Evolutionary conservation across 2,888 invertebrate species (phyloP), one percentile per base, ranked within the genome.

Genomic region (Coelogynopora nodosa): DNA sequence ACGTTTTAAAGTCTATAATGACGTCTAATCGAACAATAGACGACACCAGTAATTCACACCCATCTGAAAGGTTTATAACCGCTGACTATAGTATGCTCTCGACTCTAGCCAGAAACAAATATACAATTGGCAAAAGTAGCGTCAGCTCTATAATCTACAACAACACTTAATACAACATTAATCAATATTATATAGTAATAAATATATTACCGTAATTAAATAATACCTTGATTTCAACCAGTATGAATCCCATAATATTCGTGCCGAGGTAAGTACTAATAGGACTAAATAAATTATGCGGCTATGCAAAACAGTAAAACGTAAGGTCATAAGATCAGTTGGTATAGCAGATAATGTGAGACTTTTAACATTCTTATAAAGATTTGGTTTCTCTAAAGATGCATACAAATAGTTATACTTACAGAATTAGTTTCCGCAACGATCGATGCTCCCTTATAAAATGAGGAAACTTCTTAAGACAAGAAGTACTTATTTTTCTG

Each of bases 11-110:
- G n/a, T n/a, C n/a, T n/a, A n/a, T n/a, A n/a, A 23, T 26, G 74
- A 13, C 74, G 74, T 26, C 74, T 23, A 26, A 2, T 2, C 2
- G 23, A 26, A 74, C 74, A 74, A 74, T 74, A 74, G 74, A 23
- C 74, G 23, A 74, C 74, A 74, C 74, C 74, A 10, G 74, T 74
- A 74, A 13, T 26, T 74, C 74, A 74, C 74, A 74, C 74, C 74
- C 5, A 74, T 10, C 74, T 74, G 23, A 74, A 74, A 74, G 74
- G 74, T 74, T 26, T 2, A 5, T 49, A 49, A 13, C 49, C 49
- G 18, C 5, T 18, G 49, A 49, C 49, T 49, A 5, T n/a, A n/a
- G n/a, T n/a, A n/a, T n/a, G n/a, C n/a, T n/a, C n/a, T n/a, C n/a
- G n/a, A n/a, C n/a, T n/a, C n/a, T n/a, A n/a, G n/a, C n/a, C n/a